These are phyloP conservation scores for Nyctalus aviator DNA, from an alignment of 2,797 vertebrate genomes.

Conservation along the genomic window DNA sequence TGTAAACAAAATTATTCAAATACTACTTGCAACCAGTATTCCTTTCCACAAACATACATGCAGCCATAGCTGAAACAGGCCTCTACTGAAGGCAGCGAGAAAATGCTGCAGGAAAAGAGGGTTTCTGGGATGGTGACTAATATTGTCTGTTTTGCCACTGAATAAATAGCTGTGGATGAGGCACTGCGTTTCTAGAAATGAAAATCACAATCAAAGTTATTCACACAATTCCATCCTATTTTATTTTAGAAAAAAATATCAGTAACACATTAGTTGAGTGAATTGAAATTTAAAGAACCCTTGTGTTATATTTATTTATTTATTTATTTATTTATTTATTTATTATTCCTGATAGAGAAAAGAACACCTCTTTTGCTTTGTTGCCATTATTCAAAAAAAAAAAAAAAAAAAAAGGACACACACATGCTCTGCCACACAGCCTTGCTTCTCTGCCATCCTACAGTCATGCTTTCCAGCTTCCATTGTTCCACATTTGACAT, in stretches of 20 bases:
- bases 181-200: background rate
- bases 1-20: constrained; percentile 5
- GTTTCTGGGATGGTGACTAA: background rate
- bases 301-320: background rate
- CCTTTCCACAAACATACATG: background rate
- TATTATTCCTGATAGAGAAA: background rate
- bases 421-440: background rate
- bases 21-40: background rate
- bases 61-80: background rate
- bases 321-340: background rate
- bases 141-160: background rate
- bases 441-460: background rate
- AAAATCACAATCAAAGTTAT: constrained; percentile 1
- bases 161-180: background rate
- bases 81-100: background rate
- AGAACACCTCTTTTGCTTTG: background rate
- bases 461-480: background rate
- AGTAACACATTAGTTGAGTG: background rate
- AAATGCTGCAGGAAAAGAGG: background rate
- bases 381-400: background rate
- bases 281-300: background rate
- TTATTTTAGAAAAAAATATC: background rate
- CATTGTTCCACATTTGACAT: background rate
- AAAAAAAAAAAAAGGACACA: background rate
- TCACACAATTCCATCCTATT: background rate